Evolutionary conservation across 2,113 vertebrate genomes (phyloP).

Genomic region (Dasyurus viverrinus): DNA sequence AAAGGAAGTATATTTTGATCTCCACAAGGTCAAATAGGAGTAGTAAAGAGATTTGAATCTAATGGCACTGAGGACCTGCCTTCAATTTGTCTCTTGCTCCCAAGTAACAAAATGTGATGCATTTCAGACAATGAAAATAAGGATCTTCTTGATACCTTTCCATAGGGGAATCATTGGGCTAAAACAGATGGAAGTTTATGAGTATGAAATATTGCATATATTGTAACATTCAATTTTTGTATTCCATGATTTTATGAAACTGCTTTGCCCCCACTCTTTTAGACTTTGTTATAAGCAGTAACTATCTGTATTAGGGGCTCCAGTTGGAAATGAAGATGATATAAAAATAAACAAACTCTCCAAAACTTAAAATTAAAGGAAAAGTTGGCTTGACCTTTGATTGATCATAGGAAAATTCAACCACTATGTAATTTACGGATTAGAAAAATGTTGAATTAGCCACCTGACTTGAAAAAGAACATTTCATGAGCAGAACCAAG

Average conservation of each 20-base stretch:
- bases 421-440: background rate
- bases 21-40: constrained; percentile 11
- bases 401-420: background rate
- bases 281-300: background rate
- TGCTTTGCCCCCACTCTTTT: background rate
- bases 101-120: background rate
- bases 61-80: background rate
- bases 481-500: too few relatives aligned
- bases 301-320: background rate
- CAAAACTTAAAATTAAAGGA: background rate
- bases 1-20: background rate
- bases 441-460: constrained; percentile 31
- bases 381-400: background rate
- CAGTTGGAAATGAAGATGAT: background rate
- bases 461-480: background rate
- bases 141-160: background rate
- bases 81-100: background rate
- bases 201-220: background rate
- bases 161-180: background rate
- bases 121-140: background rate
- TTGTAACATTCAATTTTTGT: background rate
- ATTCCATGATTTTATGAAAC: background rate
- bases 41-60: background rate
- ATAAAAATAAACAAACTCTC: background rate
- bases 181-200: background rate